Base-by-base conservation (phyloP, 2,888 invertebrate species). In the Zygogramma bicolorata region DNA sequence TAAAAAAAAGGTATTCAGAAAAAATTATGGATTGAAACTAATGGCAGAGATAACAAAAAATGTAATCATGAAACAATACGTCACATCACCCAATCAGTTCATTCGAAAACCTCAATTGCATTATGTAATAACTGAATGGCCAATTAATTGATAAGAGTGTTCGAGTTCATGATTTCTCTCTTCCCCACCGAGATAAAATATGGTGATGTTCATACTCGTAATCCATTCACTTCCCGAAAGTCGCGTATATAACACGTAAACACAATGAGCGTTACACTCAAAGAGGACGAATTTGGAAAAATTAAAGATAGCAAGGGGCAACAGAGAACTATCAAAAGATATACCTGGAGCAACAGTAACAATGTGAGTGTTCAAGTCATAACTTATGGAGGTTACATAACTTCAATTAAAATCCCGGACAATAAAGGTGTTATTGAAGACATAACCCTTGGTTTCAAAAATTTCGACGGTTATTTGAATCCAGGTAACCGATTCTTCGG, bases 341-440 rank as follows among this genome's bases (percentile, higher is more conserved):
- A 91, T 80, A 94, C 93, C 0, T 90, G 94, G 89, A 89, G 86
- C 69, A 94, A 94, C 77, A 88, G 87, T 65, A 91, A 91, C 79
- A 89, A 90, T 65, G 90, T 93, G 87, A 88, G 86, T 59, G 92
- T 93, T 0, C 90, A 91, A 88, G 73, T 77, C 15, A 91, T 96
- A 68, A 92, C 92, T 13, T 94, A 94, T 80, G 97, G 97, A 29
- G 97, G 95, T 0, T 94, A 94, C 1, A 92, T 97, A 70, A 93
- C 93, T 0, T 89, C 92, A 22, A 89, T 97, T 13, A 90, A 91
- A 83, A 91, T 93, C 1, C 95, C 95, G 0, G 94, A 96, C 58
- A 92, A 89, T 75, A 88, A 90, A 82, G 95, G 95, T 40, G 87
- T 89, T 6, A 82, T 93, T 4, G 93, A 91, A 22, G 97, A 97